Evolutionary conservation across 2,113 vertebrate species (phyloP).

Genomic region (Chlorocebus sabaeus): DNA sequence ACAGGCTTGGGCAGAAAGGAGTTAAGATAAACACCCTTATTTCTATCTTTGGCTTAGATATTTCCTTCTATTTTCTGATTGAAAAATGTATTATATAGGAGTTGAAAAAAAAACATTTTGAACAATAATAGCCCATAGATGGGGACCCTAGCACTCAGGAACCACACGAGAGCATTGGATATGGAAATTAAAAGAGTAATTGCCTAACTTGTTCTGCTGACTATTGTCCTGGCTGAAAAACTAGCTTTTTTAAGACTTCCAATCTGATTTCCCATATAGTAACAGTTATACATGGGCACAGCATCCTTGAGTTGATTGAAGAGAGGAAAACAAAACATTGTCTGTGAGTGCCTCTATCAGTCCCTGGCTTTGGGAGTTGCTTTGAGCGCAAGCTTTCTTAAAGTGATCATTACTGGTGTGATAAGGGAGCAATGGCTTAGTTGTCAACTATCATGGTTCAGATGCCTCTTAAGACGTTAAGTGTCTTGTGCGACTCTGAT

Average conservation of each 20-base stretch:
- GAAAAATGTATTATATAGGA: background rate
- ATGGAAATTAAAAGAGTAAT: background rate
- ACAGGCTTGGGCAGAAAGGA: background rate
- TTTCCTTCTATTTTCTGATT: background rate
- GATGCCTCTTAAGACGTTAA: slow-evolving; percentile 66
- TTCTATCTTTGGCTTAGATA: background rate
- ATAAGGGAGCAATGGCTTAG: slow-evolving; percentile 34
- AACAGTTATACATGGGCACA: background rate
- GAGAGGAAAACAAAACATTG: background rate
- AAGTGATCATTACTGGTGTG: background rate
- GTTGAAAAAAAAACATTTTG: background rate
- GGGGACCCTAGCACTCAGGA: background rate
- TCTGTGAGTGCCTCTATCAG: background rate
- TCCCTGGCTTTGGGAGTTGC: background rate
- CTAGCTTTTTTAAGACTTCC: background rate
- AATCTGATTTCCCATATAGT: background rate
- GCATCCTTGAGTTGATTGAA: background rate
- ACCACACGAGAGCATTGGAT: background rate
- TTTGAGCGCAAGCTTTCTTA: background rate
- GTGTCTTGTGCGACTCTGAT: slow-evolving; percentile 64
- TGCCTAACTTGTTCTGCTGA: background rate
- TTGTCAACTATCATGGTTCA: background rate
- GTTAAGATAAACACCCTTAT: background rate
- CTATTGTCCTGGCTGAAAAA: background rate
- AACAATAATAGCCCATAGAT: background rate